Percentiles rank a stretch among this genome's conserved stretches.
Conservation (phyloP, 2,113 vertebrate genomes). For the Rattus rattus region DNA sequence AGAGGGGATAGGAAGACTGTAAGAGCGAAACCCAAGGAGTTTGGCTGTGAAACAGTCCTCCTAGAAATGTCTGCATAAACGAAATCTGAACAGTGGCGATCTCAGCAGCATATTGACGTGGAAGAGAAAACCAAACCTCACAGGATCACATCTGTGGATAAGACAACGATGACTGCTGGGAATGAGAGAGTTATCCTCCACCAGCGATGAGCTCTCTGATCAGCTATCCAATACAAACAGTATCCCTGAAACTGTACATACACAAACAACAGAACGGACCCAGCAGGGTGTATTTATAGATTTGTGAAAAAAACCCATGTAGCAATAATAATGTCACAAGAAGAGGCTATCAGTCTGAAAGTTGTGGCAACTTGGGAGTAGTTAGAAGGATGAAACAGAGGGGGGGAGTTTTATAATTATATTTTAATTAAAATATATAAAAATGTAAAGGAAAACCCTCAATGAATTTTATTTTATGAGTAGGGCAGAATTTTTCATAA, state of each 20-base stretch:
- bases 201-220: neutral
- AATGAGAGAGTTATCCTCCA: neutral
- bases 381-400: neutral
- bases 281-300: neutral
- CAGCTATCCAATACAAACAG: neutral
- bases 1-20: neutral
- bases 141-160: neutral
- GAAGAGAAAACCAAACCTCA: neutral
- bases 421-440: neutral
- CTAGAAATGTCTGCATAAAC: neutral
- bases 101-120: no score
- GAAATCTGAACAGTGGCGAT: neutral
- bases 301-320: neutral
- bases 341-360: neutral
- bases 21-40: neutral
- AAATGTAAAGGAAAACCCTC: neutral
- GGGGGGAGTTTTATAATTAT: neutral
- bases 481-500: neutral
- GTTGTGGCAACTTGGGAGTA: neutral
- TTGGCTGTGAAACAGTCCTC: neutral
- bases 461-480: neutral
- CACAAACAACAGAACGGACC: neutral
- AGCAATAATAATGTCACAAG: neutral
- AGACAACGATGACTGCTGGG: neutral
- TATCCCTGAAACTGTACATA: neutral